Evolutionary conservation across 2,113 vertebrate species (phyloP).

Genomic region (Onychostruthus taczanowskii): DNA sequence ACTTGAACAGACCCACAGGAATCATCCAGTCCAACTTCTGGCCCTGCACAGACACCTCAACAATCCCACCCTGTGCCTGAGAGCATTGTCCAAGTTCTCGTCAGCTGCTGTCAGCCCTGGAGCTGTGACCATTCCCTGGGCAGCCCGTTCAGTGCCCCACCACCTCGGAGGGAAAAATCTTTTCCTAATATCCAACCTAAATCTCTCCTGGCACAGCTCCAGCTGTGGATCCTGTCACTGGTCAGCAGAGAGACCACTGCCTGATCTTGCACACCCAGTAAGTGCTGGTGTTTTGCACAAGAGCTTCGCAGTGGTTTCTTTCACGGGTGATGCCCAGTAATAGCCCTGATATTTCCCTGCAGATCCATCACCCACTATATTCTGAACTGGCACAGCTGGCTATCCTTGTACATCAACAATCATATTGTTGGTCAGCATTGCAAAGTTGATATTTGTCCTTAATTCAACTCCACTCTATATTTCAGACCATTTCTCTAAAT

Average conservation of each 20-base stretch:
- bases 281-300: neutral
- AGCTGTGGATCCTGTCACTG: neutral
- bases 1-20: neutral
- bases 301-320: neutral
- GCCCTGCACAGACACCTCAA: neutral
- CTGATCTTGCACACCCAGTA: neutral
- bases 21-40: neutral
- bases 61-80: neutral
- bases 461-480: neutral
- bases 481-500: neutral
- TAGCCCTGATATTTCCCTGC: neutral
- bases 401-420: neutral
- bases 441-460: neutral
- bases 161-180: neutral
- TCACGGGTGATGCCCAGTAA: neutral
- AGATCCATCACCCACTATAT: neutral
- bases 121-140: neutral
- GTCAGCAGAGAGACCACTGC: neutral
- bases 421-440: neutral
- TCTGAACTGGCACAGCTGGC: neutral
- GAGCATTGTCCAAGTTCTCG: fast-evolving
- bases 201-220: neutral
- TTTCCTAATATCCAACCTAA: neutral
- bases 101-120: neutral
- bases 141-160: neutral